Base-by-base conservation (phyloP, 2,113 vertebrate genomes). In the Stigmatopora nigra region DNA sequence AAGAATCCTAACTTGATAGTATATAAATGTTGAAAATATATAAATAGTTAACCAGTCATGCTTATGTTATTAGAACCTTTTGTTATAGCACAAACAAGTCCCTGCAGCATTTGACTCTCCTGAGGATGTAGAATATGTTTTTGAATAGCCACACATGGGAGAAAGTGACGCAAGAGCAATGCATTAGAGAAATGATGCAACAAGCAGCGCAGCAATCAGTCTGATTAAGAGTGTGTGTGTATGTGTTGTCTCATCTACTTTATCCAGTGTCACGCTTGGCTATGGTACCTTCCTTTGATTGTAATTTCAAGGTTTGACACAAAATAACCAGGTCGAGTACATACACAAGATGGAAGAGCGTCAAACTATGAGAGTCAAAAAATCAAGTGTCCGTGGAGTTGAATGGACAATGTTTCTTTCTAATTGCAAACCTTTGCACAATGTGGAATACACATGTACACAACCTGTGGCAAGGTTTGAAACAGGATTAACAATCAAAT, bases 121-220 rank as follows among this genome's bases (percentile, higher is more conserved):
- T 45, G 68, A 69, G 67, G 67, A 73, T 52, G n/a, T 1, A 41
- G 53, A 31, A 35, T 67, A 36, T 56, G 25, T 65, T 65, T 62
- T 47, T 48, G 63, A 73, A 72, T 60, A 41, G 48, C 22, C 64
- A 61, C 59, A 61, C 59, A 61, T 4, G 7, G 61, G 47, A 71
- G 17, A 72, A 44, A 68, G 48, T 66, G 75, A 81, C 67, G 52
- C 69, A 70, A 71, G 69, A 71, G 61, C 67, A 82, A 81, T 84
- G 78, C 85, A 85, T 86, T 78, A 81, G 81, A 83, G 84, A 80
- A 70, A 86, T 90, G 88, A 89, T 88, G 87, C 88, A 88, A 89
- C 59, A 76, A 81, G 78, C 82, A 59, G 75, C 83, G 83, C 78
- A 85, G 85, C 82, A 87, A 90, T 90, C 82, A 86, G 71, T 72